Evolutionary conservation across 1,140 invertebrate genomes (phyloP), one percentile per base, ranked within the genome.

Genomic region (Eufriesea mexicana): DNA sequence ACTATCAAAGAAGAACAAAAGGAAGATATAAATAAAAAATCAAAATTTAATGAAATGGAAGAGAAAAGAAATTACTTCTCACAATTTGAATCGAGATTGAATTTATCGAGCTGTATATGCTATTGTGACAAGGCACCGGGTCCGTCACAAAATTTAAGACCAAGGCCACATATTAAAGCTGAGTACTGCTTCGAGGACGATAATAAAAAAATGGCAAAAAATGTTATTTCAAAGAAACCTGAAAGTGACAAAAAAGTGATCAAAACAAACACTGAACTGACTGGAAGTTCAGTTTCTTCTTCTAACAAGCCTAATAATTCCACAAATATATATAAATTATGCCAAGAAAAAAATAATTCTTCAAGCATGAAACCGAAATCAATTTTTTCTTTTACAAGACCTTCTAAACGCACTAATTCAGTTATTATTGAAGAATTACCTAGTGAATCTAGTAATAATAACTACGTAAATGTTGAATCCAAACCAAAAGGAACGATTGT

Each of bases 111-210:
- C n/a, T 20, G 54, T 61, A 84, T 92, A 80, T 92, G 91, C 79
- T 90, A 82, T 20, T 92, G 91, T 66, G 81, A 91, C 25, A 84
- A 78, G 71, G 90, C 85, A 12, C 91, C 91, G 70, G 84, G 90
- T 23, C 79, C 89, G 2, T 91, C 91, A 12, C 67, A 77, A 55
- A 76, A 79, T 71, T 45, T 79, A 23, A 83, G 51, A 23, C 89
- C 89, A 9, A 74, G 71, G 6, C 91, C 91, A 25, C 91, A 92
- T 62, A 59, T 89, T 45, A 91, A 82, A 84, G 68, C 70, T 14
- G 75, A 84, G 54, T 91, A 91, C 55, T 92, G 91, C 76, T 47
- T 84, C 10, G 82, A 85, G 42, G 25, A 47, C 4, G 64, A 82
- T 16, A 62, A 67, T n/a, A 87, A 20, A n/a, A 7, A 10, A 5